Evolutionary conservation across 2,113 vertebrate species (phyloP), one percentile per base, ranked within the genome.

Genomic region (Macquaria ambigua): DNA sequence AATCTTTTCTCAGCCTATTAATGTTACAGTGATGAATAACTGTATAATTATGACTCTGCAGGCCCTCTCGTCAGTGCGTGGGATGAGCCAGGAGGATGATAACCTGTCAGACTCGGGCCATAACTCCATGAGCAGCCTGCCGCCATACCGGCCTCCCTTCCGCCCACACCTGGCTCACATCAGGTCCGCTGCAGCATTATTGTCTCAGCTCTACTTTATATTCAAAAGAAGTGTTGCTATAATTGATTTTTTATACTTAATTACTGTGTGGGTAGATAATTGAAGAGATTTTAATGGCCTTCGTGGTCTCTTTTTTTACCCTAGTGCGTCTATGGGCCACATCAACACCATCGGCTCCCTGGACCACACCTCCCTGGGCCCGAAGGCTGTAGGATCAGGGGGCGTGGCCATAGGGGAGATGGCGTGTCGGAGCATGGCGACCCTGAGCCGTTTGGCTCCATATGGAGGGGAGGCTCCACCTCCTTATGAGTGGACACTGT

Each of bases 321-420:
- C 2, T 9, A 95, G 98, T 0, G 97, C 98, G 77, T 99, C 98
- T 5, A 95, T 98, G 95, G 97, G 98, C 83, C 97, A 99, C 91
- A 97, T 99, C 87, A 98, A 99, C 91, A 98, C 97, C 87, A 97
- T 99, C 0, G 97, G 98, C 71, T 99, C 97, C 25, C 91, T 98
- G 94, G 98, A 99, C 78, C 96, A 97, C 66, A 94, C 93, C 6
- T 93, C 96, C 6, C 86, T 96, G 48, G 91, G 81, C 46, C 92
- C 91, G 20, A 96, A 95, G 78, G 87, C 59, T 6, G 23, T 31
- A 0, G 91, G 87, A 9, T 59, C 85, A 39, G 97, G 96, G 2
- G 94, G 94, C 0, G 62, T 92, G 83, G 90, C 92, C 70, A 92
- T 93, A 0, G 94, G 92, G 55, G 95, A 96, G 43, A 79, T 96